Base-by-base conservation (phyloP, 2,797 vertebrate species). In the Halcyon badia region DNA sequence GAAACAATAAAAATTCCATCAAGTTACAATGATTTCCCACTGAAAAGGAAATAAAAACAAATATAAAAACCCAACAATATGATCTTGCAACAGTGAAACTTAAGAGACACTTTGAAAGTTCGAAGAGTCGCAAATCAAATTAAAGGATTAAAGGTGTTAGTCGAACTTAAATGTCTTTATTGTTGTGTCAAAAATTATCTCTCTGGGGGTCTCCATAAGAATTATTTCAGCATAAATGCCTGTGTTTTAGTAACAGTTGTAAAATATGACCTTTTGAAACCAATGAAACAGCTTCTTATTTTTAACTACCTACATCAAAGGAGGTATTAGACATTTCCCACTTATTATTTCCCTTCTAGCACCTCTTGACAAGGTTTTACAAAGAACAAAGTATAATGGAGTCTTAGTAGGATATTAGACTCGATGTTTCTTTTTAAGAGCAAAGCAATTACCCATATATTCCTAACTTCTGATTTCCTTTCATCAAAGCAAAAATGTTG, bases 51-150 rank as follows among this genome's bases (percentile, higher is more conserved):
- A 7, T 49, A 80, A 70, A 86, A 37, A 72, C 19, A 81, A 91
- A 76, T 77, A 24, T 7, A 48, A 48, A 24, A 48, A 24, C 22
- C 20, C 33, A 78, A 56, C 14, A 42, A 18, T 39, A 24, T 14
- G 19, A 35, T 87, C 15, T 17, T 77, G 20, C 33, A 95, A 82
- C 52, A 72, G 15, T 6, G 41, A 65, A 60, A 65, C 51, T 89
- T 71, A 71, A 71, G 44, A 60, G 19, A 35, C 10, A 83, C 10
- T 77, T 90, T 30, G 44, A 51, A 89, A 89, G 17, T 72, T 88
- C 56, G 88, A 90, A 86, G 69, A 85, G 42, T 18, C 77, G 39
- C 31, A 90, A 93, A 92, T 22, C 25, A 89, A 86, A 93, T 92
- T 89, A 87, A 81, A 83, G 15, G 8, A 86, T 85, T 95, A 86